Percentiles rank a stretch among this genome's conserved stretches.
Conservation (phyloP, 1,140 invertebrate species). For the Melitaea cinxia region DNA sequence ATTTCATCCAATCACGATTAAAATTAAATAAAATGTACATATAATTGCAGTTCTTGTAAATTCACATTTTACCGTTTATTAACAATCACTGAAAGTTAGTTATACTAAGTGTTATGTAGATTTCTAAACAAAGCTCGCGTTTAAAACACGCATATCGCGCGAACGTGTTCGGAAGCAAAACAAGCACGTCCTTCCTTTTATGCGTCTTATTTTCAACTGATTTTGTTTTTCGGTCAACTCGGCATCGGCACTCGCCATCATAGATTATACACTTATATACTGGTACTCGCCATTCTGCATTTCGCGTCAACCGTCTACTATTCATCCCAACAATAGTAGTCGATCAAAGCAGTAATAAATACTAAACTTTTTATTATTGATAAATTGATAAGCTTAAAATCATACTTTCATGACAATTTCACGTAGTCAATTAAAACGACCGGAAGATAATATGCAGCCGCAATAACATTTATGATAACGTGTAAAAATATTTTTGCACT, state of each 20-base stretch:
- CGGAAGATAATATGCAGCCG: no score
- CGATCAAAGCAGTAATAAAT: no score
- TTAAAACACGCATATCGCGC: neutral
- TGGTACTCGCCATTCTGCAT: neutral
- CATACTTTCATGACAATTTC: no score
- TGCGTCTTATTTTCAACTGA: constrained; percentile 18
- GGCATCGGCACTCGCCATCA: neutral
- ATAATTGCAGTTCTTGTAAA: constrained; percentile 2
- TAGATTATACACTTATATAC: no score
- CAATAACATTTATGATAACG: no score
- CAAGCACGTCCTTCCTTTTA: constrained; percentile 1
- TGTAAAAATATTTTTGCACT: no score
- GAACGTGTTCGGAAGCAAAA: neutral
- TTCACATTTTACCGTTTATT: constrained; percentile 20
- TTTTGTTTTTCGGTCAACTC: neutral
- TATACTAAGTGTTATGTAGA: no score
- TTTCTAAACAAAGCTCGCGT: neutral
- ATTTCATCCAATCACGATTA: constrained; percentile 25
- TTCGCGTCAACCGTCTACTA: neutral
- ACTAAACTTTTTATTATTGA: no score
- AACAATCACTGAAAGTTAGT: neutral
- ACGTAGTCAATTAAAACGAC: no score
- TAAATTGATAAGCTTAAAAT: no score
- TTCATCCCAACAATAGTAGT: neutral
- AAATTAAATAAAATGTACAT: neutral